Base-by-base conservation (phyloP, 2,888 invertebrate species). In the Ophion obscuratus region DNA sequence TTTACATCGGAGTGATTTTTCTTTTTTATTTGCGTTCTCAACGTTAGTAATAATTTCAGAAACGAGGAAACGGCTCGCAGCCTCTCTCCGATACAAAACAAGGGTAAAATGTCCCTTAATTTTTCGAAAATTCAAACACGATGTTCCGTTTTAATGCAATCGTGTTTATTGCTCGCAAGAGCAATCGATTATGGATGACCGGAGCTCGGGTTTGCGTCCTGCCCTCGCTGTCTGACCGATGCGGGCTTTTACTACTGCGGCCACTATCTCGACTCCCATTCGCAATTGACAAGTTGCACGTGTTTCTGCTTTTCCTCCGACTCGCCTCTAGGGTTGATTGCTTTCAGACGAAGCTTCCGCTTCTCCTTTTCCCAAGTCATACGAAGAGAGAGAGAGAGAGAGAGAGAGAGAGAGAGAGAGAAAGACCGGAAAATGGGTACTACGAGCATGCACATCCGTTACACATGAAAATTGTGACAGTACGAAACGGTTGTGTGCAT, bases 281-380 rank as follows among this genome's bases (percentile, higher is more conserved):
- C 53, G 73, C 36, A 20, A 31, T 66, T 57, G 36, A 36, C 59
- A 24, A 59, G 68, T 78, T 78, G 78, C 78, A 40, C 68, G 68
- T 3, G 61, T 70, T 40, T 61, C 59, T 59, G 14, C 27, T 24
- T 27, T 27, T 27, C 31, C 14, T 1, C 27, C 10, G 27, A 64
- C 64, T 64, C 31, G 5, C 64, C 4, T 53, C 17, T 53, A 11
- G 4, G 59, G 40, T 59, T 67, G 44, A 81, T 81, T 67, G 61
- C 66, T 66, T 73, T 57, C 44, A 40, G 44, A 40, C 7, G 40
- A 31, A 64, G 47, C 20, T 44, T 36, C 66, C 10, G 5, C 61
- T 68, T 53, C 17, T 53, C 53, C 53, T 17, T 53, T 53, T 17
- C 53, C 17, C 14, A 14, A 53, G 14, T 70, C 66, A 66, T 31